These are phyloP conservation scores for Nymphalis polychloros DNA, from an alignment of 2,888 invertebrate species.

Conservation along the genomic window DNA sequence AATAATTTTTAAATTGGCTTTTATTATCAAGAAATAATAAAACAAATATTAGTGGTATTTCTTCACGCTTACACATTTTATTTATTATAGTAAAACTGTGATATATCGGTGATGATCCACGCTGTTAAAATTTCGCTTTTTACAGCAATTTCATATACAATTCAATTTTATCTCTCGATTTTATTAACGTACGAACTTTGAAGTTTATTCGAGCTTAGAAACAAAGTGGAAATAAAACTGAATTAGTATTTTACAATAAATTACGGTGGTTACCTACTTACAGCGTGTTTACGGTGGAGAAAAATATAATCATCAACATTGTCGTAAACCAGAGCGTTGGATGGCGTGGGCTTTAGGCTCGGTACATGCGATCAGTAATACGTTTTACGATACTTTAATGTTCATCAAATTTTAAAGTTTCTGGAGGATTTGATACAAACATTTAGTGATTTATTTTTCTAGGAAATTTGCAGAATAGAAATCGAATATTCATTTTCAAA, in stretches of 20 bases:
- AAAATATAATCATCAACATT: slow-evolving; percentile 38
- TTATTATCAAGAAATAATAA: no score
- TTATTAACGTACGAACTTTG: slow-evolving; percentile 36
- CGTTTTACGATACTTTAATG: slow-evolving; percentile 13
- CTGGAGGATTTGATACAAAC: not conserved
- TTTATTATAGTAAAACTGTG: slow-evolving; percentile 3
- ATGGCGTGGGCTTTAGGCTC: slow-evolving; percentile 24
- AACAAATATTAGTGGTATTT: not conserved
- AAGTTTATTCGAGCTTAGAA: slow-evolving; percentile 39
- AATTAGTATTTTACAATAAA: slow-evolving; percentile 36
- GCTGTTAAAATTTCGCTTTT: slow-evolving; percentile 55
- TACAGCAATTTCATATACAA: slow-evolving; percentile 28
- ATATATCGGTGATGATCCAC: slow-evolving; percentile 42
- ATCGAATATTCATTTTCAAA: no score
- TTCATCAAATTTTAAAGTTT: slow-evolving; percentile 6
- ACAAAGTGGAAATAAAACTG: slow-evolving; percentile 38
- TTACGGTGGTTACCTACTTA: slow-evolving; percentile 37
- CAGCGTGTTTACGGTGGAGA: slow-evolving; percentile 36
- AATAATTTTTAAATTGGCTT: no score
- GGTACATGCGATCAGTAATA: slow-evolving; percentile 10
- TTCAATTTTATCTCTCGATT: slow-evolving; percentile 29
- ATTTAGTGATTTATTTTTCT: not conserved
- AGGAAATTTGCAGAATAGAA: no score
- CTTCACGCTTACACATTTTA: slow-evolving; percentile 2
- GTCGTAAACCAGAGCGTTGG: slow-evolving; percentile 42